Conservation (phyloP, 2,113 vertebrate genomes). For the Dicerorhinus sumatrensis region DNA sequence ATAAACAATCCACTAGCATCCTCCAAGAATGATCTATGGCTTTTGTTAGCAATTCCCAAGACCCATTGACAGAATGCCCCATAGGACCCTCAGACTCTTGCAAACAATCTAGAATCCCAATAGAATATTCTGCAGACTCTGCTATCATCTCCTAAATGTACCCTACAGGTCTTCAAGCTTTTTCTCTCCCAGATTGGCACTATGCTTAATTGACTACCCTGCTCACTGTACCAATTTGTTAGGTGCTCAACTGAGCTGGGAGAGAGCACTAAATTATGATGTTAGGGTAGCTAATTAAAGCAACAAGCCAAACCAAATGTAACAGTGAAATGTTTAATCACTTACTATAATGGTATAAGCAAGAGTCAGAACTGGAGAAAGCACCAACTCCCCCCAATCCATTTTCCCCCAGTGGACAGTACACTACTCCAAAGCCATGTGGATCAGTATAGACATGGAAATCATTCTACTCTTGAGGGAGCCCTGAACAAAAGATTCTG, state of each 20-base stretch:
- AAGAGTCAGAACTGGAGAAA: neutral
- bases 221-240: neutral
- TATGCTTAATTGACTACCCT: neutral
- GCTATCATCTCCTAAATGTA: too few relatives aligned
- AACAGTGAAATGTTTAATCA: neutral
- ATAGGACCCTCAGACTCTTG: neutral
- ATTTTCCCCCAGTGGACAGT: neutral
- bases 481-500: neutral
- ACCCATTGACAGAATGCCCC: neutral
- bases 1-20: neutral
- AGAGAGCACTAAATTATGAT: neutral
- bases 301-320: neutral
- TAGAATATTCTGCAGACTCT: neutral
- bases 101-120: neutral
- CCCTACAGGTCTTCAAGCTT: fast-evolving
- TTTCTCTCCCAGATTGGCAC: neutral
- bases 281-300: neutral
- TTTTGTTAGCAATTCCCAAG: neutral
- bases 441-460: neutral
- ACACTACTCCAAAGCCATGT: neutral
- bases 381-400: neutral
- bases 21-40: neutral
- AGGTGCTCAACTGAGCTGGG: neutral
- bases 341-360: neutral
- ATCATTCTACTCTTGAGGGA: neutral